A percentile compares a stretch with the other conserved stretches of the same genome.
These are phyloP conservation scores for Trichonephila inaurata DNA, from an alignment of 1,140 invertebrate genomes.

Conservation along the genomic window DNA sequence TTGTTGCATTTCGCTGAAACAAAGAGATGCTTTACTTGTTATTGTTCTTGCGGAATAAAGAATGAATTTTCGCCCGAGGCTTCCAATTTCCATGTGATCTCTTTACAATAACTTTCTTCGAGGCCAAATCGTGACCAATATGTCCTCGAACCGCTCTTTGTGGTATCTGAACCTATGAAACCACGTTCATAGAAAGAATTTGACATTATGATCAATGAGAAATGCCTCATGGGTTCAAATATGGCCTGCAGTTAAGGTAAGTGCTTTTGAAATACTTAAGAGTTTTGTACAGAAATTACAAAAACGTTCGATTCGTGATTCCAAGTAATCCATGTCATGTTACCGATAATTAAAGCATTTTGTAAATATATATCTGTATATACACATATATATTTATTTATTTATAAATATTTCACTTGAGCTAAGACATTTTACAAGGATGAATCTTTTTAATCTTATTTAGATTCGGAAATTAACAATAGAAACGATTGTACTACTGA, in stretches of 20 bases:
- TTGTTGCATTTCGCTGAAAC: neutral
- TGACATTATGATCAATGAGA: neutral
- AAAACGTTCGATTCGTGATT: too few species aligned
- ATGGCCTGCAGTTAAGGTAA: neutral
- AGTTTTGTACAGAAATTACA: neutral
- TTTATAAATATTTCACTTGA: too few species aligned
- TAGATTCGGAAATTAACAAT: too few species aligned
- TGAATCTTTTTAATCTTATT: too few species aligned
- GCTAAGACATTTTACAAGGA: too few species aligned
- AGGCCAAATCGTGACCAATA: slow-evolving; percentile 40
- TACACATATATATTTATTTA: too few species aligned
- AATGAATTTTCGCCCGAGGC: neutral
- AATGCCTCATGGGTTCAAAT: neutral
- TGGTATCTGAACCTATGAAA: neutral
- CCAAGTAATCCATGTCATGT: too few species aligned
- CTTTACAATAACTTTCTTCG: neutral
- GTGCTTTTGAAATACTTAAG: neutral
- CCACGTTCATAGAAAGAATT: neutral
- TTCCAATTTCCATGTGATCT: neutral
- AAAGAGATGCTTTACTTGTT: slow-evolving; percentile 1
- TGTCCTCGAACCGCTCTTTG: slow-evolving; percentile 25
- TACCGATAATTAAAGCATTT: too few species aligned
- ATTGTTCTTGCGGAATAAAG: neutral
- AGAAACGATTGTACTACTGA: too few species aligned
- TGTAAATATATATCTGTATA: too few species aligned